Evolutionary conservation across 1,140 invertebrate genomes (phyloP).

Genomic region (Hyposmocoma kahamanoa): DNA sequence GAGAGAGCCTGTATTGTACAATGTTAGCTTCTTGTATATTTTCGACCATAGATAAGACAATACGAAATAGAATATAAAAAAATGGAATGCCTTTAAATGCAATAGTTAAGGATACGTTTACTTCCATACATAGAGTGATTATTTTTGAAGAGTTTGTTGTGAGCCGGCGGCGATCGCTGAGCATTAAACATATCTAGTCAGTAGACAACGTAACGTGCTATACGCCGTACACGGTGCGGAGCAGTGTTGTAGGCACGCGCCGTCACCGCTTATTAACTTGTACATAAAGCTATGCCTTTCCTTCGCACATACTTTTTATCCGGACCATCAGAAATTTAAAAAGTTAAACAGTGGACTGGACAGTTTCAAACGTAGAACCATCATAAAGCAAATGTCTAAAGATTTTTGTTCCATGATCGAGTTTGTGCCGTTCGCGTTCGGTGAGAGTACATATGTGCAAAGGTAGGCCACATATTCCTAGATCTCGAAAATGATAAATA

Average conservation of each 20-base stretch:
- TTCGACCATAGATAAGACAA: conserved; percentile 71
- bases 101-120: conserved; percentile 62
- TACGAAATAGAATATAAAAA: conserved; percentile 58
- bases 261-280: conserved; percentile 49
- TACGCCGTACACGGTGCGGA: background rate
- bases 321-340: too few relatives aligned
- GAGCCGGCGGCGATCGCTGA: conserved; percentile 38
- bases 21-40: conserved; percentile 28
- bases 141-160: conserved; percentile 52
- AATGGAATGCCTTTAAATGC: conserved; percentile 65
- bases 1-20: too few relatives aligned
- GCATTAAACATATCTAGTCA: conserved; percentile 72
- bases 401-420: too few relatives aligned
- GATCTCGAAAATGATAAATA: conserved; percentile 51
- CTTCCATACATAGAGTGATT: conserved; percentile 53
- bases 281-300: conserved; percentile 52
- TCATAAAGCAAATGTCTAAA: too few relatives aligned
- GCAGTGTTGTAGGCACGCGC: too few relatives aligned
- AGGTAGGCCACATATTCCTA: too few relatives aligned
- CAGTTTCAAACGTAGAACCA: too few relatives aligned
- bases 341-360: too few relatives aligned
- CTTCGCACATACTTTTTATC: conserved; percentile 63
- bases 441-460: too few relatives aligned
- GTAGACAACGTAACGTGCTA: conserved; percentile 36
- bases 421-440: too few relatives aligned